Conservation (phyloP, 2,113 vertebrate species). For the Lamprotornis superbus region DNA sequence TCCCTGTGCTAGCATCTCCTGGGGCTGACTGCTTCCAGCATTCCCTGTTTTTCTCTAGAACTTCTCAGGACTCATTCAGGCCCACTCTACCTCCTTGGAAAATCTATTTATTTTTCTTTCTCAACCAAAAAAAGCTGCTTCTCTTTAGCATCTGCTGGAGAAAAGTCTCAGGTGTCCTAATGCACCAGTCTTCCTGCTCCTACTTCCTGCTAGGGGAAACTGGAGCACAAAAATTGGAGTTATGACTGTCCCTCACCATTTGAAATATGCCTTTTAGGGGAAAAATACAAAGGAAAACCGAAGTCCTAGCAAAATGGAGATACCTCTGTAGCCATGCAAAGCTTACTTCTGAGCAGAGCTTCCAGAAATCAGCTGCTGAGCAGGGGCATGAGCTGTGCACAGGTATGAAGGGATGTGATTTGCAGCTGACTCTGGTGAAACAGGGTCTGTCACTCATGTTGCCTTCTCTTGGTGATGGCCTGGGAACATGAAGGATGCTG, state of each 20-base stretch:
- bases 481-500: not conserved
- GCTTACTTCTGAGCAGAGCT: not conserved
- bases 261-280: not conserved
- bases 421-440: not conserved
- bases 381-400: not conserved
- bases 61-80: not conserved
- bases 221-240: not conserved
- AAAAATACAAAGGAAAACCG: not conserved
- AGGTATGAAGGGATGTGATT: not conserved
- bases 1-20: not conserved
- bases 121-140: not conserved
- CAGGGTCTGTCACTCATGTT: not conserved
- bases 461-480: not conserved
- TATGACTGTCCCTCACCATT: not conserved
- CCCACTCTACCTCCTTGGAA: not conserved
- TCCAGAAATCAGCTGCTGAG: not conserved
- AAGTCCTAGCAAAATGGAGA: not conserved
- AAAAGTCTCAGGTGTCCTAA: not conserved
- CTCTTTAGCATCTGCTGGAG: not conserved
- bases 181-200: not conserved
- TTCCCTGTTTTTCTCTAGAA: not conserved
- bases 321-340: not conserved
- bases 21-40: not conserved
- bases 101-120: not conserved
- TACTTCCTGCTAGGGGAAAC: not conserved